Percentiles rank a stretch among this genome's conserved stretches.
These are phyloP conservation scores for Morpho helenor DNA, from an alignment of 2,888 invertebrate genomes.

Conservation along the genomic window DNA sequence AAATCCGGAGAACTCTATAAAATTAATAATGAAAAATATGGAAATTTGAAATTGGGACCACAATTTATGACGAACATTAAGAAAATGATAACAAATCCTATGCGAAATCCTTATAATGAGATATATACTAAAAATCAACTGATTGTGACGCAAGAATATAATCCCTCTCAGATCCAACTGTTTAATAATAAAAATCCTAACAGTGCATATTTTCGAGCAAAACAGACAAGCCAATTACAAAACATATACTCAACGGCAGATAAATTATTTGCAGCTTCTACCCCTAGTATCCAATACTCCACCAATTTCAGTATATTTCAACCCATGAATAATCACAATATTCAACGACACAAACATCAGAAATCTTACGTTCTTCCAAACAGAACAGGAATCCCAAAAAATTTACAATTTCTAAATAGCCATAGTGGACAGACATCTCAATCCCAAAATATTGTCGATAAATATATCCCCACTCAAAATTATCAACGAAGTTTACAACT, in stretches of 20 bases:
- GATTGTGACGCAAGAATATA: conserved; percentile 68
- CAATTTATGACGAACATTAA: conserved; percentile 79
- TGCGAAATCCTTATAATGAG: conserved; percentile 63
- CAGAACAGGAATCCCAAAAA: conserved; percentile 3
- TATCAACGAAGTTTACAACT: conserved; percentile 37
- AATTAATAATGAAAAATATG: conserved; percentile 63
- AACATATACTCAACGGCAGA: conserved; percentile 41
- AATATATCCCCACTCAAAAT: conserved; percentile 33
- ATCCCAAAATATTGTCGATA: conserved; percentile 17
- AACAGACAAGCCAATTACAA: conserved; percentile 43
- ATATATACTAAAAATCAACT: conserved; percentile 51
- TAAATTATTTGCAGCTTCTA: conserved; percentile 51
- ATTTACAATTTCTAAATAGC: conserved; percentile 39
- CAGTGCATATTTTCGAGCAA: conserved; percentile 54
- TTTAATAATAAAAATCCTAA: conserved; percentile 55
- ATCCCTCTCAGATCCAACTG: conserved; percentile 59
- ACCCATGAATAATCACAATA: neutral
- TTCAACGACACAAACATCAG: conserved; percentile 50
- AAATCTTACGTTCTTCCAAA: conserved; percentile 23
- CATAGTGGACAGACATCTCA: conserved; percentile 40
- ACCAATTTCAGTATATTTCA: conserved; percentile 33
- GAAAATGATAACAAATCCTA: conserved; percentile 76
- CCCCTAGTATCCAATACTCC: conserved; percentile 55
- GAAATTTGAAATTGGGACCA: conserved; percentile 68
- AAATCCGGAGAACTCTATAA: conserved; percentile 59